These are phyloP conservation scores for Garrulus glandarius DNA, from an alignment of 2,797 vertebrate species.

Conservation along the genomic window DNA sequence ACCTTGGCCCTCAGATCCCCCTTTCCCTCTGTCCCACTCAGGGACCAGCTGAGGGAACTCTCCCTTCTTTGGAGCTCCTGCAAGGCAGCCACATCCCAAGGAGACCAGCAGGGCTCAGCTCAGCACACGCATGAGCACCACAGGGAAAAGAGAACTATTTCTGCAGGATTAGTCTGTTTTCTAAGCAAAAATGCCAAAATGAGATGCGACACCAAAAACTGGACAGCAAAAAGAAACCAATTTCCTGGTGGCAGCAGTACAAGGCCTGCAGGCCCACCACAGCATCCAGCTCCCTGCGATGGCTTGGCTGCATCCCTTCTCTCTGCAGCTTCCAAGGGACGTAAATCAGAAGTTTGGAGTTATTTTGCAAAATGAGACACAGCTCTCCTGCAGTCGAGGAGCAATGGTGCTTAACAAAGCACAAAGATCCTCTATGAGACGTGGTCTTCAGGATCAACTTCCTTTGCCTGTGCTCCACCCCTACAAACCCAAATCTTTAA, in stretches of 20 bases:
- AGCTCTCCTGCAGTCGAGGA: accelerated
- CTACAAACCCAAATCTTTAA: neutral
- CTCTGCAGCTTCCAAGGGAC: neutral
- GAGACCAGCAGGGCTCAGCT: neutral
- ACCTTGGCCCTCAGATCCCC: neutral
- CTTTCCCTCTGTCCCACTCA: neutral
- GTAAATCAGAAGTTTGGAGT: neutral
- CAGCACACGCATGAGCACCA: accelerated
- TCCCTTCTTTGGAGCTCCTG: neutral
- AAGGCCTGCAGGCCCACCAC: neutral
- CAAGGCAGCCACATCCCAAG: neutral
- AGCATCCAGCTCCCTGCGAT: neutral
- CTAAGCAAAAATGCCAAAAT: neutral
- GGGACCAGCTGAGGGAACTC: neutral
- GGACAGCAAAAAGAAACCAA: neutral
- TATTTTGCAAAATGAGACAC: neutral
- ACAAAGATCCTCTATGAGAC: neutral
- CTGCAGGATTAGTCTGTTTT: neutral
- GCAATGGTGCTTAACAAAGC: accelerated
- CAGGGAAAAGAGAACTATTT: neutral
- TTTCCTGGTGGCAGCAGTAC: neutral
- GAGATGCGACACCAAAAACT: neutral
- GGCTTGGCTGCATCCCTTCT: neutral
- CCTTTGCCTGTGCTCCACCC: neutral
- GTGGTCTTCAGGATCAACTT: neutral